These are phyloP conservation scores for Microcebus tavaratra DNA, from an alignment of 2,113 vertebrate genomes.

Conservation along the genomic window DNA sequence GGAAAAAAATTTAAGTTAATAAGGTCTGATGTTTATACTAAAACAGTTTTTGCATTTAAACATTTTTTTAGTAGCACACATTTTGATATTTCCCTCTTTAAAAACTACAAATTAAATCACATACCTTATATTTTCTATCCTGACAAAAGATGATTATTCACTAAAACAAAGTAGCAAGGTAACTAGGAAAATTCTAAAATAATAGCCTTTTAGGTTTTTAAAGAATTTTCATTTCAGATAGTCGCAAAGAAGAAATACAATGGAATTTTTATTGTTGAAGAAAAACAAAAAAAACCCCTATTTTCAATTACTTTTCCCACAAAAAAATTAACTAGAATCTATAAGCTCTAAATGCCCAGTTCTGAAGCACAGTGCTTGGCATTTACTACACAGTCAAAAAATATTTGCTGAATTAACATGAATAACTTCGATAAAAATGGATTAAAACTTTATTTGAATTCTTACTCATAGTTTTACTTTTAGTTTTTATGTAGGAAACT, in stretches of 20 bases:
- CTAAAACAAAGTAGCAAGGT: slow-evolving; percentile 47
- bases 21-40: background rate
- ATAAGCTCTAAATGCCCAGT: background rate
- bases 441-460: background rate
- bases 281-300: background rate
- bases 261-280: background rate
- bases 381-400: background rate
- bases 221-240: background rate
- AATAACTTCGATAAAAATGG: slow-evolving; percentile 1
- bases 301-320: slow-evolving; percentile 18
- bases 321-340: slow-evolving; percentile 18
- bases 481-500: background rate
- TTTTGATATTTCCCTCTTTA: background rate
- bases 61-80: background rate
- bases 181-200: slow-evolving; percentile 31
- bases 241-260: background rate
- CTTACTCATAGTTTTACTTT: background rate
- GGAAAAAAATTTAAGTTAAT: slow-evolving; percentile 68
- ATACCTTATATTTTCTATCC: slow-evolving; percentile 4
- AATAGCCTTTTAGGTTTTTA: background rate
- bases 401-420: background rate
- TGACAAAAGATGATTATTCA: background rate
- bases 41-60: slow-evolving; percentile 32
- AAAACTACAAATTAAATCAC: background rate
- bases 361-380: background rate